Conservation (phyloP, 2,888 invertebrate genomes). For the Phalera bucephala region DNA sequence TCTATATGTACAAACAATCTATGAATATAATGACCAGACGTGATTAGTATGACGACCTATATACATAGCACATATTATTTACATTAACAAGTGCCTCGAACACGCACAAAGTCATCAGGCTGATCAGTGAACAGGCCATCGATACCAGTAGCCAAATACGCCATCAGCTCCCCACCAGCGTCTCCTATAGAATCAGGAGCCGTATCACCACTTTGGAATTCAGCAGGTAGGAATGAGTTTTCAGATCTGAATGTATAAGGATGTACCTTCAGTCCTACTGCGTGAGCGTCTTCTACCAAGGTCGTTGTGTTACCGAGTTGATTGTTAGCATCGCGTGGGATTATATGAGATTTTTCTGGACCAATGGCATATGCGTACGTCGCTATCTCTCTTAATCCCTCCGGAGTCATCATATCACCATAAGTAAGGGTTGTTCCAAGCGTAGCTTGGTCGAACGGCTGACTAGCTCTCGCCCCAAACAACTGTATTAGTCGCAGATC, state of each 20-base stretch:
- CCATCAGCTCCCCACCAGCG: constrained; percentile 54
- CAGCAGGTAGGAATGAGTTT: constrained; percentile 59
- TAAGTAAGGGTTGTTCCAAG: constrained; percentile 58
- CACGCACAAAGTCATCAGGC: constrained; percentile 56
- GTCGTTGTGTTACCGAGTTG: constrained; percentile 52
- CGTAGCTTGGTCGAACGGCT: constrained; percentile 58
- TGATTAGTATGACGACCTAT: too few relatives aligned
- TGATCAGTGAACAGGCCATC: constrained; percentile 72
- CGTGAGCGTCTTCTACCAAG: constrained; percentile 64
- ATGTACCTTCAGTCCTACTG: constrained; percentile 66
- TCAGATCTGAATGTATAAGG: constrained; percentile 73
- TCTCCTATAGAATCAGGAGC: constrained; percentile 53
- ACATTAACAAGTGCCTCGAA: constrained; percentile 47
- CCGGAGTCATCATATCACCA: constrained; percentile 62
- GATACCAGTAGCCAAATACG: constrained; percentile 60
- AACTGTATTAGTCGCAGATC: constrained; percentile 63
- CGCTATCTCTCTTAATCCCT: constrained; percentile 63
- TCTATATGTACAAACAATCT: too few relatives aligned
- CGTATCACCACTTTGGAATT: constrained; percentile 49
- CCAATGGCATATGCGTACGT: constrained; percentile 69
- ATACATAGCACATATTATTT: too few relatives aligned
- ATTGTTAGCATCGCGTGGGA: constrained; percentile 53
- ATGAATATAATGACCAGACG: too few relatives aligned
- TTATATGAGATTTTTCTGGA: constrained; percentile 66
- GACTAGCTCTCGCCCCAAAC: constrained; percentile 35